Conservation (phyloP, 2,113 vertebrate genomes). For the Symphodus melops region DNA sequence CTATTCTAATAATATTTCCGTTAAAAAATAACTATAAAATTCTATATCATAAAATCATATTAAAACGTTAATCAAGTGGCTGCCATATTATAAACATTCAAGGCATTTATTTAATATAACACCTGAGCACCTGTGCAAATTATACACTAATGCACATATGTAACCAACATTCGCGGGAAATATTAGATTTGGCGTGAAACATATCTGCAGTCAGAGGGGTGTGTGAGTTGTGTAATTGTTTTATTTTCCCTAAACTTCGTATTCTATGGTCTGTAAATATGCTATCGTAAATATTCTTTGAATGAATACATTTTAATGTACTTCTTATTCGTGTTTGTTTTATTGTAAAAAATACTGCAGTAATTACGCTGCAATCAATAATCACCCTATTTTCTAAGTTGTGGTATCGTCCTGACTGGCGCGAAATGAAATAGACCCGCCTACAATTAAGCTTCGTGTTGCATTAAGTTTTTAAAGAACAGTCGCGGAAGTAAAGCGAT, state of each 20-base stretch:
- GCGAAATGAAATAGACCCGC: slow-evolving; percentile 64
- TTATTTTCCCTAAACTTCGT: background rate
- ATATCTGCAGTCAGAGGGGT: slow-evolving; percentile 18
- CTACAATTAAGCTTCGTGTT: fast-evolving
- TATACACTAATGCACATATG: background rate
- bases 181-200: background rate
- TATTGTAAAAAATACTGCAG: background rate
- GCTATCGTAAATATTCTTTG: background rate
- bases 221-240: fast-evolving
- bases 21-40: no score
- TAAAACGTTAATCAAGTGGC: no score
- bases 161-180: slow-evolving; percentile 54
- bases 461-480: background rate
- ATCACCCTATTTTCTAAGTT: background rate
- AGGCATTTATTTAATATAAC: no score
- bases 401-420: slow-evolving; percentile 66
- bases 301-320: fast-evolving
- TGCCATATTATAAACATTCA: no score
- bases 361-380: fast-evolving
- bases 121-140: no score
- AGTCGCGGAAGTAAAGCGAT: fast-evolving
- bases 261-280: fast-evolving
- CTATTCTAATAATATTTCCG: no score
- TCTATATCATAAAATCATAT: no score
- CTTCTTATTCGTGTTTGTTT: background rate